Percentiles rank a stretch among this genome's conserved stretches.
Evolutionary conservation across 2,113 vertebrate species (phyloP).

Genomic region (Stegostoma tigrinum): DNA sequence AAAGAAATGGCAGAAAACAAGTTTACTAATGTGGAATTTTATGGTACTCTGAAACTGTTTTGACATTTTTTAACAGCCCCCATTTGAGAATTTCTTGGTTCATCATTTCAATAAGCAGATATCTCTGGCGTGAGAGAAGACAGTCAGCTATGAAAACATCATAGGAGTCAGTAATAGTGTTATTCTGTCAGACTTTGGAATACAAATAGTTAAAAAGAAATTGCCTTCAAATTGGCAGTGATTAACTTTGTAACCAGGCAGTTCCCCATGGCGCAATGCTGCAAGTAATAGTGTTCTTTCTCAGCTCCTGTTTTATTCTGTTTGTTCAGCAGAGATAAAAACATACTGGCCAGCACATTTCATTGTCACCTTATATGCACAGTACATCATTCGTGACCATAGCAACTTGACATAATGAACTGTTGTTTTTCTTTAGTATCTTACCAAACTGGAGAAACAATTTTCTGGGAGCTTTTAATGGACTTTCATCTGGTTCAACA

Average conservation of each 20-base stretch:
- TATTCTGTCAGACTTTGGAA: background rate
- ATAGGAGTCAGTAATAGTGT: background rate
- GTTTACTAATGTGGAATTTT: background rate
- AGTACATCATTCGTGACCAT: background rate
- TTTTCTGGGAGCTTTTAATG: background rate
- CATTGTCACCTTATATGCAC: background rate
- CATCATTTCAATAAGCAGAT: background rate
- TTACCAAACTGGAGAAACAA: background rate
- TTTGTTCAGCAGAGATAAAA: background rate
- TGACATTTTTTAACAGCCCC: background rate
- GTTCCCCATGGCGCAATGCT: background rate
- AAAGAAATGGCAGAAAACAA: background rate
- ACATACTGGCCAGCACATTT: background rate
- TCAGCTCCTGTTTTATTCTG: background rate
- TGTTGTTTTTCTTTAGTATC: background rate
- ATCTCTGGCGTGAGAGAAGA: background rate
- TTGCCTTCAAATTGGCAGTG: background rate
- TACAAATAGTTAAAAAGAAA: background rate
- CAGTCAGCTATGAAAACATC: background rate
- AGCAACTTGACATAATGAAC: background rate
- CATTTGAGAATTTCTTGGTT: background rate
- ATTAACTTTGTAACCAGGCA: background rate
- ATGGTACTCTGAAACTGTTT: background rate
- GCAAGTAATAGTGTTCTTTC: background rate
- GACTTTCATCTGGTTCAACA: background rate